Evolutionary conservation across 2,113 vertebrate species (phyloP).

Genomic region (Anoplopoma fimbria): DNA sequence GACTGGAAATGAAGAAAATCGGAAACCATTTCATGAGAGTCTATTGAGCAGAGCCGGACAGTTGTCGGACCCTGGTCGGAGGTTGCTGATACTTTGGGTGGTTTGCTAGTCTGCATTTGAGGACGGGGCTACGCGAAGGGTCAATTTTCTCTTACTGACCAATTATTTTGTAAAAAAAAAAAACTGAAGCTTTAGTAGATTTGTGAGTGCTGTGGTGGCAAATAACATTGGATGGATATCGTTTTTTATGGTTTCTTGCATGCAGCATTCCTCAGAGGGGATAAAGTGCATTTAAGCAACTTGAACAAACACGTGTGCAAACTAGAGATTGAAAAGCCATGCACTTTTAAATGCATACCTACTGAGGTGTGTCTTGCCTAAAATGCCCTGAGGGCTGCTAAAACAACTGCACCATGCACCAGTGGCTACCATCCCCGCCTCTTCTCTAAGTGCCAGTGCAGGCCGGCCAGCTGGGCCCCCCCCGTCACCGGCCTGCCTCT

Average conservation of each 20-base stretch:
- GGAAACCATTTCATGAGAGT: too few relatives aligned
- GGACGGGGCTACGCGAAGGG: too few relatives aligned
- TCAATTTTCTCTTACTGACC: background rate
- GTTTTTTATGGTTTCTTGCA: background rate
- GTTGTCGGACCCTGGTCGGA: too few relatives aligned
- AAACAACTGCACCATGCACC: constrained; percentile 83
- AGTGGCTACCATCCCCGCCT: constrained; percentile 40
- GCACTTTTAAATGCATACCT: constrained; percentile 4
- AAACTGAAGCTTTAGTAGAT: background rate
- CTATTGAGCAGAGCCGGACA: too few relatives aligned
- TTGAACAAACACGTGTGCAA: background rate
- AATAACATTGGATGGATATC: background rate
- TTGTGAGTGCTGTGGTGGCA: background rate
- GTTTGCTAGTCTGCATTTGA: too few relatives aligned
- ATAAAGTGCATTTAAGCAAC: constrained; percentile 3
- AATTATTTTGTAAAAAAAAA: constrained; percentile 10
- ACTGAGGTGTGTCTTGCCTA: constrained; percentile 22
- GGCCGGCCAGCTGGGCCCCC: constrained; percentile 74
- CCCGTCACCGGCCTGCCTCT: constrained; percentile 25
- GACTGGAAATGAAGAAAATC: too few relatives aligned
- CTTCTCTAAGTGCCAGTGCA: constrained; percentile 47
- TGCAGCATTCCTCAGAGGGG: background rate
- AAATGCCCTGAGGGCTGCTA: constrained; percentile 76
- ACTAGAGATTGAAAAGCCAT: background rate
- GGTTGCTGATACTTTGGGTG: too few relatives aligned